Conservation (phyloP, 2,113 vertebrate species). For the Pomatorhinus ruficollis region DNA sequence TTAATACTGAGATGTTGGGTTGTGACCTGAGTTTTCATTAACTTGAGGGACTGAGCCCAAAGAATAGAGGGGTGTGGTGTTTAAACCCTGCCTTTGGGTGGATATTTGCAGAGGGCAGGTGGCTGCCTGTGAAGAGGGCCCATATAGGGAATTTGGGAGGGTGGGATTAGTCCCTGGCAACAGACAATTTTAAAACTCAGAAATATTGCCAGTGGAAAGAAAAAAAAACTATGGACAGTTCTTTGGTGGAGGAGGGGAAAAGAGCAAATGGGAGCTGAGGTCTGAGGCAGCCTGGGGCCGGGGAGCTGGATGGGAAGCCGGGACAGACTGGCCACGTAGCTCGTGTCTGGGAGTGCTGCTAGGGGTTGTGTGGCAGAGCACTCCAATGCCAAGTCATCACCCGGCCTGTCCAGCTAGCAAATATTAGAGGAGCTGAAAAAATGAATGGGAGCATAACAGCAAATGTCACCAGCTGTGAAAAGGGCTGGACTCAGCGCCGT, state of each 20-base stretch:
- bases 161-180: not conserved
- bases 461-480: not conserved
- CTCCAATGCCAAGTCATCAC: not conserved
- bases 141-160: not conserved
- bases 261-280: not conserved
- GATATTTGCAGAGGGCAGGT: not conserved
- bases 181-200: not conserved
- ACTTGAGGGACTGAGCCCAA: not conserved
- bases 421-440: not conserved
- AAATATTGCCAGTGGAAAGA: not conserved
- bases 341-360: not conserved
- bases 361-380: not conserved
- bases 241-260: not conserved
- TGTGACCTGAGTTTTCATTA: not conserved
- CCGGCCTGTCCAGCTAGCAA: not conserved
- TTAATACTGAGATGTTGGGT: not conserved
- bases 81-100: not conserved
- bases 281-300: fast-evolving
- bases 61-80: not conserved
- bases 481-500: not conserved
- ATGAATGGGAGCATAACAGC: not conserved
- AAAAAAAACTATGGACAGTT: not conserved
- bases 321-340: not conserved
- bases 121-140: fast-evolving
- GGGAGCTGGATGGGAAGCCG: not conserved